Evolutionary conservation across 2,797 vertebrate genomes (phyloP).

Genomic region (Cirrhinus molitorella): DNA sequence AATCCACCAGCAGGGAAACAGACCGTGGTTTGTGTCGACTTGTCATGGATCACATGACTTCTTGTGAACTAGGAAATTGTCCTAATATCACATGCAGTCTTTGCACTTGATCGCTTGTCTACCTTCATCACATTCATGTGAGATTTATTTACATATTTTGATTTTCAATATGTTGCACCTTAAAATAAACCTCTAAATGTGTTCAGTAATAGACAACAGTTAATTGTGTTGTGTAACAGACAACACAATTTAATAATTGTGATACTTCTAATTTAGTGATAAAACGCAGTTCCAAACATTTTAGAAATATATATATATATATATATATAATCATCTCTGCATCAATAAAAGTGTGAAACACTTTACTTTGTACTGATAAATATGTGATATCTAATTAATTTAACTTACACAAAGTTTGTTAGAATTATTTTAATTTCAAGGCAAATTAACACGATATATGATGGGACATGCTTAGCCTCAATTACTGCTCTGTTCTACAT

Average conservation of each 20-base stretch:
- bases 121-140: not conserved
- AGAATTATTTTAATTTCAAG: not conserved
- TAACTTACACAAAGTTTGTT: not conserved
- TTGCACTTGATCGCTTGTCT: not conserved
- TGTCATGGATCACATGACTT: not conserved
- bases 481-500: not conserved
- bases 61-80: not conserved
- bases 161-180: not conserved
- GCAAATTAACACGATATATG: not conserved
- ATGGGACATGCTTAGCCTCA: not conserved
- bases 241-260: not conserved
- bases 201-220: not conserved
- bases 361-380: not conserved
- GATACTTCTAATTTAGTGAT: not conserved
- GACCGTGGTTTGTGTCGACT: not conserved
- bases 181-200: conserved; percentile 2
- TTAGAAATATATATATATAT: not conserved
- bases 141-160: not conserved
- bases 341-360: not conserved
- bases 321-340: not conserved
- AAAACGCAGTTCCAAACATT: not conserved
- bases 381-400: not conserved
- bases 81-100: not conserved
- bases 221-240: not conserved
- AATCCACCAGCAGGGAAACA: not conserved